Conservation (phyloP, 2,888 invertebrate genomes). For the Drosophila meridiana region DNA sequence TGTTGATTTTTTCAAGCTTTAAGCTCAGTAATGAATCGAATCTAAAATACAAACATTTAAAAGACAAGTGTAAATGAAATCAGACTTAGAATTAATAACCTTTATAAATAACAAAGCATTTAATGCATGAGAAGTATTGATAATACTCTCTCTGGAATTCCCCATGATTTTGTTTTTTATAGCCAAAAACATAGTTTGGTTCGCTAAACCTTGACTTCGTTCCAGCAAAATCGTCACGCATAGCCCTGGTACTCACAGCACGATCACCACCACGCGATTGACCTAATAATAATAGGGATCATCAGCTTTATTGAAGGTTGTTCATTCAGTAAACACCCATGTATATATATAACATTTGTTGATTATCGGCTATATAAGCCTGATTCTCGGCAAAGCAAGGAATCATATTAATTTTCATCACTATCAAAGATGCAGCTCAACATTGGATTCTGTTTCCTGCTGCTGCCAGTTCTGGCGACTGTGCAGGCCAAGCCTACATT, state of each 20-base stretch:
- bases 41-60: not conserved
- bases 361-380: constrained; percentile 57
- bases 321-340: not conserved
- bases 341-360: not conserved
- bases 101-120: not conserved
- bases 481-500: constrained; percentile 65
- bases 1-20: not conserved
- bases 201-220: not conserved
- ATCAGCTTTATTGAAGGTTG: constrained; percentile 26
- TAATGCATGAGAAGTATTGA: not conserved
- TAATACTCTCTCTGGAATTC: not conserved
- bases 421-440: constrained; percentile 43
- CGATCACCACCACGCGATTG: constrained; percentile 10
- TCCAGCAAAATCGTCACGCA: not conserved
- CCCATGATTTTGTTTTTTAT: not conserved
- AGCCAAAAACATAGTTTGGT: not conserved
- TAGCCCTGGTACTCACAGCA: not conserved
- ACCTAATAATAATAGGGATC: constrained; percentile 14
- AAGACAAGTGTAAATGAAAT: not conserved
- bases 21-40: not conserved
- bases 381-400: not conserved
- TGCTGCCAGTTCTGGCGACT: constrained; percentile 25
- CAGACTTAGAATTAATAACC: not conserved
- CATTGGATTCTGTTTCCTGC: constrained; percentile 26
- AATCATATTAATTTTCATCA: constrained; percentile 6